Conservation (phyloP, 2,797 vertebrate genomes). For the Setipinna tenuifilis region DNA sequence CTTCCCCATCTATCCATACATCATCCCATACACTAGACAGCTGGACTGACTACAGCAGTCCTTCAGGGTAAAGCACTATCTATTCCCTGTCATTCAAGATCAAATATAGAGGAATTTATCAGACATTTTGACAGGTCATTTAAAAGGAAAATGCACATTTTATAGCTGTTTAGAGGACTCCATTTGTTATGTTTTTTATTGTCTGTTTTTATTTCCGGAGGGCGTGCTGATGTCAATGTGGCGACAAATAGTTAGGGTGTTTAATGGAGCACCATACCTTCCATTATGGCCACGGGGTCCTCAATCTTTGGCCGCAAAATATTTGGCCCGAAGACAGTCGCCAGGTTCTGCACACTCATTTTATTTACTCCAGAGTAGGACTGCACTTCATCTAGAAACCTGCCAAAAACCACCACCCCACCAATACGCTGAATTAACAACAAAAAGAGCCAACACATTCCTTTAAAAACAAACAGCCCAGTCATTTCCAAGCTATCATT, state of each 20-base stretch:
- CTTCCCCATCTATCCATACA: not conserved
- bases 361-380: constrained; percentile 95
- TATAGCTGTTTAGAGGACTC: no score
- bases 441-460: not conserved
- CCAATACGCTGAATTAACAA: not conserved
- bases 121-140: not conserved
- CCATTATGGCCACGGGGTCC: constrained; percentile 96
- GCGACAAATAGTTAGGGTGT: not conserved
- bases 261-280: constrained; percentile 74
- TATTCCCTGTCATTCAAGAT: not conserved
- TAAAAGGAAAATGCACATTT: not conserved
- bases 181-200: no score
- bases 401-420: constrained; percentile 62
- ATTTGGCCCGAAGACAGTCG: constrained; percentile 97
- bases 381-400: constrained; percentile 98
- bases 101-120: not conserved
- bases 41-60: not conserved
- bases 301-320: constrained; percentile 94
- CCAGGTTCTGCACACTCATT: constrained; percentile 97
- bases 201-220: no score
- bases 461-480: not conserved
- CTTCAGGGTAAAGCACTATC: not conserved
- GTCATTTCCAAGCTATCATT: not conserved
- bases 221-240: no score
- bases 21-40: not conserved